Evolutionary conservation across 1,140 invertebrate genomes (phyloP).

Genomic region (Cotesia glomerata): DNA sequence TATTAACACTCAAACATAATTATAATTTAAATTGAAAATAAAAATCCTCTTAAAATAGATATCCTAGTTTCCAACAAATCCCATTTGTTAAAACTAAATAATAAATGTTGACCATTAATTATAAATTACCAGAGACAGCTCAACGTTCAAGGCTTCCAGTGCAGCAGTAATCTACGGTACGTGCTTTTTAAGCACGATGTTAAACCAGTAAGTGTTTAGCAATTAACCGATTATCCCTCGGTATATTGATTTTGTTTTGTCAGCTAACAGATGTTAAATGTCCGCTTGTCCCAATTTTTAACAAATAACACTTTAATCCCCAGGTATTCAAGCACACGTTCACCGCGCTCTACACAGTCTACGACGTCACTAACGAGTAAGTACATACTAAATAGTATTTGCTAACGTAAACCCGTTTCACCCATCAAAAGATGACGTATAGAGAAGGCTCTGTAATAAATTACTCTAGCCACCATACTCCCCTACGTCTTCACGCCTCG

Average conservation of each 20-base stretch:
- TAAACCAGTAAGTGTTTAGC: conserved; percentile 73
- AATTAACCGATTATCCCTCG: conserved; percentile 22
- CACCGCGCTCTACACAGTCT: conserved; percentile 83
- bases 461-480: conserved; percentile 74
- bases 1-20: neutral
- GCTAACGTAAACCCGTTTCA: too few relatives aligned
- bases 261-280: neutral
- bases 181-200: conserved; percentile 86
- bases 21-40: too few relatives aligned
- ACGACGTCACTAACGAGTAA: conserved; percentile 85
- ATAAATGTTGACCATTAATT: too few relatives aligned
- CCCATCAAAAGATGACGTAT: neutral
- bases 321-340: conserved; percentile 82
- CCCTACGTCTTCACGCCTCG: conserved; percentile 73
- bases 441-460: conserved; percentile 1
- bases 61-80: too few relatives aligned
- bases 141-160: conserved; percentile 82
- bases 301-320: conserved; percentile 28
- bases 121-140: conserved; percentile 72
- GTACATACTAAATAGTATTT: conserved; percentile 49
- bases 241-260: conserved; percentile 24
- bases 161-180: conserved; percentile 79
- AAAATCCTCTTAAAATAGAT: too few relatives aligned
- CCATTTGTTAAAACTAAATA: too few relatives aligned
- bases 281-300: neutral